Evolutionary conservation across 1,140 invertebrate species (phyloP).

Genomic region (Carposina sasakii): DNA sequence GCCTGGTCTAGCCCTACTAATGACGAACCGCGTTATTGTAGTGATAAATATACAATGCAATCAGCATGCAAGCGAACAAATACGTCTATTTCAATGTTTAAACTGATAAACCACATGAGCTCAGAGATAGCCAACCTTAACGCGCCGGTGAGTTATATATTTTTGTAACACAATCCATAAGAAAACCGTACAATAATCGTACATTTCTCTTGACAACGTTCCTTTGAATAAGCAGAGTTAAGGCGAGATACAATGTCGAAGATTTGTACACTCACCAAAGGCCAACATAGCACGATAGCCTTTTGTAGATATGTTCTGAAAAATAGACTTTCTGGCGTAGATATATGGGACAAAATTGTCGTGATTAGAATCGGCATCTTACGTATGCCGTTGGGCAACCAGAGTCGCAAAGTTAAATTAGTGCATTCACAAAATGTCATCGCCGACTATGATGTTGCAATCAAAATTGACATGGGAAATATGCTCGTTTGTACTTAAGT

Average conservation of each 20-base stretch:
- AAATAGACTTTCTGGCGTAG: conserved; percentile 42
- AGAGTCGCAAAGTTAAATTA: conserved; percentile 51
- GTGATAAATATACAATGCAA: conserved; percentile 41
- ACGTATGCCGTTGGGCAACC: too few species aligned
- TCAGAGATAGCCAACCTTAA: conserved; percentile 61
- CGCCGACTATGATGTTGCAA: conserved; percentile 64
- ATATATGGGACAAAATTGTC: conserved; percentile 39
- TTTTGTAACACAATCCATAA: conserved; percentile 68
- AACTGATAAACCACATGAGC: conserved; percentile 65
- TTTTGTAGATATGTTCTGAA: conserved; percentile 28
- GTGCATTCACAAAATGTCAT: conserved; percentile 63
- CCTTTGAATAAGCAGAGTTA: conserved; percentile 68
- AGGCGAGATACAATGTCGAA: conserved; percentile 67
- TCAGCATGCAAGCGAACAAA: conserved; percentile 45
- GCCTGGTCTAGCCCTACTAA: too few species aligned
- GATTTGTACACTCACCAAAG: conserved; percentile 64
- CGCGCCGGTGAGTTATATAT: conserved; percentile 57
- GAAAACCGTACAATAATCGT: conserved; percentile 66
- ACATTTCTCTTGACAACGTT: conserved; percentile 69
- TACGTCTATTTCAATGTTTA: conserved; percentile 57
- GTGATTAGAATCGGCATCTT: conserved; percentile 22
- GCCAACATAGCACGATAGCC: conserved; percentile 52
- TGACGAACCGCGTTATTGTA: conserved; percentile 16
- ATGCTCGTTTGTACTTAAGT: conserved; percentile 60
- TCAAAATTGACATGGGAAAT: conserved; percentile 69